A percentile compares a stretch with the other conserved stretches of the same genome.
Evolutionary conservation across 2,888 invertebrate genomes (phyloP).

Genomic region (Notodonta dromedarius): DNA sequence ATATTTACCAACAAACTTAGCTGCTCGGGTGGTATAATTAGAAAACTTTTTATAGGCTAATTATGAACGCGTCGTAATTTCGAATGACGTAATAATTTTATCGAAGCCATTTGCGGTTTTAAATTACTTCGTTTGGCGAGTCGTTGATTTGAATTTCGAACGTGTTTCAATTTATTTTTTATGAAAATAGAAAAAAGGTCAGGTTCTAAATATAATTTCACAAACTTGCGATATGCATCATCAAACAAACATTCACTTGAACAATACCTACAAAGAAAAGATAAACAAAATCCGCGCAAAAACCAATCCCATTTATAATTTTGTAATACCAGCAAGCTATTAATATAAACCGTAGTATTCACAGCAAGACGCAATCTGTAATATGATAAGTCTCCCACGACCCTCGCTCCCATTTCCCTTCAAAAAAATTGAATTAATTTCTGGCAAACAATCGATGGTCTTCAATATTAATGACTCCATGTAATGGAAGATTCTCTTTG

Average conservation of each 20-base stretch:
- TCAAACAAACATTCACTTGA: background rate
- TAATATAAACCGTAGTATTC: constrained; percentile 63
- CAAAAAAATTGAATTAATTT: constrained; percentile 75
- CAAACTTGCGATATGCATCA: too few species aligned
- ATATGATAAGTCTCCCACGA: constrained; percentile 71
- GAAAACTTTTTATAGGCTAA: constrained; percentile 51
- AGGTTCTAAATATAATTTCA: too few species aligned
- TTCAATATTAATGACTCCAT: constrained; percentile 63
- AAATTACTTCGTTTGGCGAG: constrained; percentile 31
- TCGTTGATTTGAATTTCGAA: constrained; percentile 14
- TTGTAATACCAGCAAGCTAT: constrained; percentile 65
- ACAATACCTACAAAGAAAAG: constrained; percentile 31
- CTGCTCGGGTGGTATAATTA: constrained; percentile 50
- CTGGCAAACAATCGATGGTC: constrained; percentile 67
- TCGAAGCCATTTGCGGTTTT: constrained; percentile 37
- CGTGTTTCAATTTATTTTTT: background rate
- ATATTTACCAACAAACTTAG: constrained; percentile 51
- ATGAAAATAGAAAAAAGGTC: background rate
- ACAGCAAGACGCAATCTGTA: constrained; percentile 70
- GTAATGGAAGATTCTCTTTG: constrained; percentile 43
- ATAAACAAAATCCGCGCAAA: constrained; percentile 39
- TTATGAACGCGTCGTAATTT: constrained; percentile 39
- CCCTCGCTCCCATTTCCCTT: constrained; percentile 56
- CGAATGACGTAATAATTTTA: constrained; percentile 25
- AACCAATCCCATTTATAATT: constrained; percentile 57